Base-by-base conservation (phyloP, 2,888 invertebrate genomes). In the Chorisops tibialis region DNA sequence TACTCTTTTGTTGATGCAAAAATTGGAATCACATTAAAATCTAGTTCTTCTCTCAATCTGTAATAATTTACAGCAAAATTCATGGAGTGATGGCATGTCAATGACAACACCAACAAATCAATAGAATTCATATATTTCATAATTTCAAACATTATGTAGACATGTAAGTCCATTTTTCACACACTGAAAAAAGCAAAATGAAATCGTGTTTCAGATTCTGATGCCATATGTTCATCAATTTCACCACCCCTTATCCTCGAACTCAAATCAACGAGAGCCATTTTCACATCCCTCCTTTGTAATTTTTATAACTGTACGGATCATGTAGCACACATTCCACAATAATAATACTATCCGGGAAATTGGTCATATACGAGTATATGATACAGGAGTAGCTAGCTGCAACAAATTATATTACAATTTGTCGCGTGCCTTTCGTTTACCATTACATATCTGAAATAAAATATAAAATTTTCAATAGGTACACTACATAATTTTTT, bases 171-270 rank as follows among this genome's bases (percentile, higher is more conserved):
- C n/a, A n/a, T n/a, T n/a, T n/a, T n/a, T n/a, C n/a, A n/a, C n/a
- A n/a, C n/a, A n/a, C n/a, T n/a, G n/a, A n/a, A n/a, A n/a, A n/a
- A n/a, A n/a, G n/a, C n/a, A n/a, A n/a, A n/a, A n/a, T n/a, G n/a
- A n/a, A n/a, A n/a, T n/a, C n/a, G n/a, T 30, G 16, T 21, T 41
- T 54, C 54, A 9, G 24, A 54, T 43, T 54, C 54, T 19, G 4
- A 35, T 56, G 56, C 56, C 56, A 56, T 56, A 56, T 56, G 56
- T 56, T 56, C 56, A 43, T 56, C 24, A 56, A 56, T 43, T 56
- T n/a, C n/a, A n/a, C 45, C 21, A 30, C 22, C 56, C 21, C 45
- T 30, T 30, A 9, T 30, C 5, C 16, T 14, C 56, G 11, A 7
- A 18, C 16, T 30, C 1, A n/a, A 41, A 22, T n/a, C 14, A 12